A percentile compares a stretch with the other conserved stretches of the same genome.
phyloP scores from a whole-genome alignment of 92 coral and sea anemone species.

The Pocillopora grandis region DNA sequence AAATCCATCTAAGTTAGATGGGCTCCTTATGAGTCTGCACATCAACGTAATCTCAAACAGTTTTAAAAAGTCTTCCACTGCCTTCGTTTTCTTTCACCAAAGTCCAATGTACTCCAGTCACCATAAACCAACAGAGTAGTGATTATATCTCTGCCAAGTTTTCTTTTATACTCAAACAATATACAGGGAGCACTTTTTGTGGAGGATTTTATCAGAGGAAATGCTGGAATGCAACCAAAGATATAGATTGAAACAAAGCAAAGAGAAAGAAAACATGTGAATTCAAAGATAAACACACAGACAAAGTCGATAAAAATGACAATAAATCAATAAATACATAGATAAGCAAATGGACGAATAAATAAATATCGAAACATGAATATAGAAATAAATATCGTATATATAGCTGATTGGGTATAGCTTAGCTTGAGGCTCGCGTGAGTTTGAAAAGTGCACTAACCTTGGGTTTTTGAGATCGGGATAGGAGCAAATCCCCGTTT shows the following conservation, averaged over 20 bases:
- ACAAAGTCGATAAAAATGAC: too few relatives aligned
- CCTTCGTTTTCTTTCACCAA: not conserved
- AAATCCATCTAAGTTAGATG: too few relatives aligned
- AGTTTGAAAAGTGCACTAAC: too few relatives aligned
- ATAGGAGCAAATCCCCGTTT: too few relatives aligned
- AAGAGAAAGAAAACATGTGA: not conserved
- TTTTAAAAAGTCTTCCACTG: not conserved
- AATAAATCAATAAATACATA: too few relatives aligned
- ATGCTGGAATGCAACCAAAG: constrained; percentile 1
- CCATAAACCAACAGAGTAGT: constrained; percentile 14
- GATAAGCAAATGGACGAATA: too few relatives aligned
- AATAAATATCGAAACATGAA: too few relatives aligned
- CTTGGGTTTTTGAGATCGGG: too few relatives aligned
- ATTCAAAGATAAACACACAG: too few relatives aligned
- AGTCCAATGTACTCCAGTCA: not conserved
- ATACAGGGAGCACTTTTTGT: not conserved
- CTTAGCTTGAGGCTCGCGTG: too few relatives aligned
- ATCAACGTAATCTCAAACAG: not conserved
- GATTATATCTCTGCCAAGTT: not conserved
- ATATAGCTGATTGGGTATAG: too few relatives aligned
- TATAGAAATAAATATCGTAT: too few relatives aligned
- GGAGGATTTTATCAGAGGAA: constrained; percentile 1
- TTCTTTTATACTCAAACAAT: not conserved
- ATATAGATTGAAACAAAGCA: not conserved
- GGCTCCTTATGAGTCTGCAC: not conserved